A percentile compares a stretch with the other conserved stretches of the same genome.
Evolutionary conservation across 2,113 vertebrate genomes (phyloP).

Genomic region (Gobio gobio): DNA sequence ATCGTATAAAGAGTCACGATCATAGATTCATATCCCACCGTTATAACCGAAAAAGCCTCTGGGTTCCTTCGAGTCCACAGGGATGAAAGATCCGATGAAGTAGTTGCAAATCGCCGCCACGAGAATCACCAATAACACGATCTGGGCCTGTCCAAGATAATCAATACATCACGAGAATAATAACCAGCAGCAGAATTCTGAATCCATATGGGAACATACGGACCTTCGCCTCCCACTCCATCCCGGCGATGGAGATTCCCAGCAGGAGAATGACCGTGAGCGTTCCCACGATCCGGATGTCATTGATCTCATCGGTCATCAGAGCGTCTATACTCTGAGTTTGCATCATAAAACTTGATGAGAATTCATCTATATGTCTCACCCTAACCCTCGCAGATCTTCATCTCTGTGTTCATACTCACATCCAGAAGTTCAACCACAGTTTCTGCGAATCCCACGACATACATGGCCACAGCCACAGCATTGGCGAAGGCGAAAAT

Average conservation of each 20-base stretch:
- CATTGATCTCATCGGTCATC: constrained; percentile 93
- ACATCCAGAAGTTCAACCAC: constrained; percentile 94
- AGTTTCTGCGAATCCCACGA: constrained; percentile 96
- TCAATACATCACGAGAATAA: neutral
- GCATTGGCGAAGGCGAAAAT: constrained; percentile 98
- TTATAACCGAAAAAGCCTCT: constrained; percentile 94
- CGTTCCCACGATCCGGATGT: constrained; percentile 94
- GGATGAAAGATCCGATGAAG: constrained; percentile 90
- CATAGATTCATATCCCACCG: constrained; percentile 66
- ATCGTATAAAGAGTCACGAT: too few relatives aligned
- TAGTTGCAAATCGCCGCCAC: constrained; percentile 88
- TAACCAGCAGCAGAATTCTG: neutral
- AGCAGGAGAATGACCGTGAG: constrained; percentile 90
- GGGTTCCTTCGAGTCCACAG: constrained; percentile 85
- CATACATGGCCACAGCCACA: constrained; percentile 98
- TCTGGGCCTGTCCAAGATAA: constrained; percentile 83
- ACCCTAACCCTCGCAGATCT: neutral
- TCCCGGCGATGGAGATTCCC: constrained; percentile 95
- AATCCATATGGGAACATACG: neutral
- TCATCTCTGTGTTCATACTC: constrained; percentile 55
- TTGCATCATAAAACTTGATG: neutral
- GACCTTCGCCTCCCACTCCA: constrained; percentile 97
- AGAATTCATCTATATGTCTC: too few relatives aligned
- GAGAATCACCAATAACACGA: constrained; percentile 91
- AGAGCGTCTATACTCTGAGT: constrained; percentile 84